Conservation (phyloP, 2,797 vertebrate species). For the Columba guinea region DNA sequence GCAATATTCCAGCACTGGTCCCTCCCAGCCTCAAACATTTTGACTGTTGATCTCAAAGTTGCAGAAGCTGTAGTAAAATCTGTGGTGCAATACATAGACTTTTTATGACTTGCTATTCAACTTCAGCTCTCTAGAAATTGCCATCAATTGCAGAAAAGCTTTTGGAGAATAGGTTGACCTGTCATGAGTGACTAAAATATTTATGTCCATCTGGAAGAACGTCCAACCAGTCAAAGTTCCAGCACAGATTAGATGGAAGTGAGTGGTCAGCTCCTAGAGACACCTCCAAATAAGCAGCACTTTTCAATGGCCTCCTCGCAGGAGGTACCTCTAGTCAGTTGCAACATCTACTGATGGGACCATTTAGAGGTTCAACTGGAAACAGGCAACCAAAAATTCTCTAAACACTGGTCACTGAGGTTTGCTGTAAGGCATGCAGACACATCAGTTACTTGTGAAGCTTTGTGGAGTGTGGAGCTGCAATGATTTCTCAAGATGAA, state of each 20-base stretch:
- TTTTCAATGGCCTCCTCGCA: not conserved
- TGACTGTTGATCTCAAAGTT: not conserved
- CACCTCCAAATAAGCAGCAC: not conserved
- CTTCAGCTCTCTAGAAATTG: not conserved
- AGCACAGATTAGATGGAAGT: not conserved
- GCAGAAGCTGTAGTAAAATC: not conserved
- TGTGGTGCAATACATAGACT: not conserved
- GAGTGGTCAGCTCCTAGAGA: not conserved
- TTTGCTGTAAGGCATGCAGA: not conserved
- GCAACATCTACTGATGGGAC: not conserved
- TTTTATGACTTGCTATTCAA: not conserved
- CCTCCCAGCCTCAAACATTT: not conserved
- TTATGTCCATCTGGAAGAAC: not conserved
- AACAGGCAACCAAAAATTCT: not conserved
- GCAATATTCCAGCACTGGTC: not conserved
- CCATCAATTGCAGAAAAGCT: not conserved
- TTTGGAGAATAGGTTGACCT: not conserved
- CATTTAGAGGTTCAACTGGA: not conserved
- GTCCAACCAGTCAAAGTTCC: not conserved
- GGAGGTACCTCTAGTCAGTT: not conserved
- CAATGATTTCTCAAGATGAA: constrained; percentile 1
- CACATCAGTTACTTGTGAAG: not conserved
- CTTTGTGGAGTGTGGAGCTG: not conserved
- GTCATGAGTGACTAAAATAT: not conserved
- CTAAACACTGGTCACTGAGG: not conserved